These are phyloP conservation scores for Strigamia crassipes DNA, from an alignment of 2,888 invertebrate genomes.

Conservation along the genomic window DNA sequence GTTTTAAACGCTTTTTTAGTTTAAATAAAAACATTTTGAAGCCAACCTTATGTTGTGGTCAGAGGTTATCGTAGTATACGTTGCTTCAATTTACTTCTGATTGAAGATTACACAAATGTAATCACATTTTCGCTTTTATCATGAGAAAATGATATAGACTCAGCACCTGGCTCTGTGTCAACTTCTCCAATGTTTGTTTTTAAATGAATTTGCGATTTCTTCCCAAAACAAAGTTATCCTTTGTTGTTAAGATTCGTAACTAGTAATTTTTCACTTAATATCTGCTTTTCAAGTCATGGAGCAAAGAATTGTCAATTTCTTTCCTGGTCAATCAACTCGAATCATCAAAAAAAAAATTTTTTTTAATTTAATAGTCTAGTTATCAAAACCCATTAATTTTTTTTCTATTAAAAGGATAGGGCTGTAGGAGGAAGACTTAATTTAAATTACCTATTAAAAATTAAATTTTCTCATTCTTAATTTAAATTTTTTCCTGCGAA, in stretches of 20 bases:
- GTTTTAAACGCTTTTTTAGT: no score
- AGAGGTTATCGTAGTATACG: not conserved
- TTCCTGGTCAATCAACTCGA: constrained; percentile 26
- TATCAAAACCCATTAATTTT: constrained; percentile 5
- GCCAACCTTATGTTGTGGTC: no score
- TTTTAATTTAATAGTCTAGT: not conserved
- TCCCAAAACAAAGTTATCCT: not conserved
- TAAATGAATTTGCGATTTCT: not conserved
- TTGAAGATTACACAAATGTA: not conserved
- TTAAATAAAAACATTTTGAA: no score
- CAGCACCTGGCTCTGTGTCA: not conserved
- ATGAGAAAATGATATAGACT: not conserved
- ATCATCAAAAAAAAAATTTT: constrained; percentile 12
- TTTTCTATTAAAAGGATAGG: not conserved
- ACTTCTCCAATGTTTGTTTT: not conserved
- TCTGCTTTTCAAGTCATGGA: not conserved
- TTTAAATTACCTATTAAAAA: not conserved
- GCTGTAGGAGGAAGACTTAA: not conserved
- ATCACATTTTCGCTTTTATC: not conserved
- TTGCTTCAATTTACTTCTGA: not conserved
- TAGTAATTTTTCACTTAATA: not conserved
- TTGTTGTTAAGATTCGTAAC: not conserved
- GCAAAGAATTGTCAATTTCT: not conserved
- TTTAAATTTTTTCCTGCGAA: not conserved
- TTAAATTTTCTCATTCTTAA: not conserved